Percentiles rank a stretch among this genome's conserved stretches.
phyloP scores from a whole-genome alignment of 2,888 invertebrate species.

The Formica aserva region DNA sequence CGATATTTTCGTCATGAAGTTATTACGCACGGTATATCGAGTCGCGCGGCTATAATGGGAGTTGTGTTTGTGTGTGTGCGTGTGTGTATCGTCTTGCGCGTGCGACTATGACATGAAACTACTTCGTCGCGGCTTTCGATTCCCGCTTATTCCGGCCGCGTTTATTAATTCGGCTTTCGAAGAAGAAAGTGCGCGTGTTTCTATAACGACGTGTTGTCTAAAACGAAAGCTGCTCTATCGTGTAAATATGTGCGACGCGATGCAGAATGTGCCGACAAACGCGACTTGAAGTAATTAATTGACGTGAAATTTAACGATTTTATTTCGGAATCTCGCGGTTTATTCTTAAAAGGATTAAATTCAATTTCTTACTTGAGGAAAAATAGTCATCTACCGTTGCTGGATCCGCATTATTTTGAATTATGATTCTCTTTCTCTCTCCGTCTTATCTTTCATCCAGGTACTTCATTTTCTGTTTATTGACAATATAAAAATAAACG shows the following conservation, averaged over 20 bases:
- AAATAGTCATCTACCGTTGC: not conserved
- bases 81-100: not conserved
- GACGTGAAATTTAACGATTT: not conserved
- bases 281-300: not conserved
- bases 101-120: not conserved
- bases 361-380: not conserved
- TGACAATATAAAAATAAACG: not conserved
- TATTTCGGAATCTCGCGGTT: too few relatives aligned
- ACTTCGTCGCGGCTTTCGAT: not conserved
- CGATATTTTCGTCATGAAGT: conserved; percentile 17
- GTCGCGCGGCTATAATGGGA: conserved; percentile 31
- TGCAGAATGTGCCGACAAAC: not conserved
- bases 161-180: conserved; percentile 17
- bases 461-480: not conserved
- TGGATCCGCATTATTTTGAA: not conserved
- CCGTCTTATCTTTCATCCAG: not conserved
- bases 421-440: not conserved
- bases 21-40: not conserved
- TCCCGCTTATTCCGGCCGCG: not conserved
- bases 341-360: not conserved
- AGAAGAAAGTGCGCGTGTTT: conserved; percentile 1
- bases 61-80: not conserved
- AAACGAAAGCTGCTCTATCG: not conserved
- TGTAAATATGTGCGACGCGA: not conserved
- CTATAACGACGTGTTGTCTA: not conserved